Evolutionary conservation across 2,113 vertebrate genomes (phyloP).

Genomic region (Acinonyx jubatus): DNA sequence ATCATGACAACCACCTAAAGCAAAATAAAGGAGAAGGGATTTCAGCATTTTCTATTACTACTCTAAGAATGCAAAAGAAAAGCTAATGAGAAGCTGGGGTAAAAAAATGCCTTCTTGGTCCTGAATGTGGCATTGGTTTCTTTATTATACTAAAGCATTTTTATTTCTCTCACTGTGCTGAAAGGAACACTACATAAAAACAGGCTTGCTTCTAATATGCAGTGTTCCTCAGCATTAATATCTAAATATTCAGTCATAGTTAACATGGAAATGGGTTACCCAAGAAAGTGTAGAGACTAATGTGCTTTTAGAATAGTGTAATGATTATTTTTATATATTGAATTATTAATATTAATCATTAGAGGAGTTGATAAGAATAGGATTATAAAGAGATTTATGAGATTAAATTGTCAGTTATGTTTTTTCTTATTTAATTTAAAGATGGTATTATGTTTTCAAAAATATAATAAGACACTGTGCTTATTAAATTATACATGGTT

Average conservation of each 20-base stretch:
- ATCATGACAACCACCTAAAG: not conserved
- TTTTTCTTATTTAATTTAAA: constrained; percentile 39
- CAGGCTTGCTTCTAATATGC: not conserved
- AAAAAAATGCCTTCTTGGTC: not conserved
- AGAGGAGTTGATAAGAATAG: not conserved
- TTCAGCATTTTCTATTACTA: not conserved
- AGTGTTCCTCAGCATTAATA: not conserved
- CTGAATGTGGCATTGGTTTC: not conserved
- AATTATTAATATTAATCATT: not conserved
- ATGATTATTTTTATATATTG: not conserved
- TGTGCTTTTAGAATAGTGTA: not conserved
- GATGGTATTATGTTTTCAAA: not conserved
- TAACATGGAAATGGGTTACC: not conserved
- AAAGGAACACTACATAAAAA: not conserved
- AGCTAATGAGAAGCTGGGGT: not conserved
- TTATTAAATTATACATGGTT: not conserved
- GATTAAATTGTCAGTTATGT: not conserved
- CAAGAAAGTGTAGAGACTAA: not conserved
- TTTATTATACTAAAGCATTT: not conserved
- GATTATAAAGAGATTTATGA: not conserved
- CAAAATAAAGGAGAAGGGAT: not conserved
- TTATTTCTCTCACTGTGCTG: not conserved
- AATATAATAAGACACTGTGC: not conserved
- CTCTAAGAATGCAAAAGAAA: not conserved
- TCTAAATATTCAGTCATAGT: not conserved